These are phyloP conservation scores for Adrianichthys oophorus DNA, from an alignment of 2,797 vertebrate species.

Conservation along the genomic window DNA sequence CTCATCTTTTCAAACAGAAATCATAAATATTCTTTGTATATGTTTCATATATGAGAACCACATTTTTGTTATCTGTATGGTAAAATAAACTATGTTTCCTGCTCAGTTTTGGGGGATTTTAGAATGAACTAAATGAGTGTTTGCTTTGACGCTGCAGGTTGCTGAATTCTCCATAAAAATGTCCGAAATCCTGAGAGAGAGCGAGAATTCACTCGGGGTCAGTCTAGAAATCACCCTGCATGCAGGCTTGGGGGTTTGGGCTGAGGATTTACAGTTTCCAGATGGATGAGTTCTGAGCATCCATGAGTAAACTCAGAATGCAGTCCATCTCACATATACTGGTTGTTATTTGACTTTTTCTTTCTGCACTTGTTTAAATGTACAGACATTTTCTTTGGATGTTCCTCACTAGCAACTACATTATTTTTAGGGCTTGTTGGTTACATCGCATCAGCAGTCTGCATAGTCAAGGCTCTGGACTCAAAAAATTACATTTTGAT, in stretches of 20 bases:
- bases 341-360: background rate
- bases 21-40: no score
- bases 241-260: slow-evolving; percentile 20
- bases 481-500: no score
- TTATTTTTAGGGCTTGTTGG: no score
- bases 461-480: no score
- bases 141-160: slow-evolving; percentile 43
- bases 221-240: slow-evolving; percentile 57
- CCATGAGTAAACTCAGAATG: slow-evolving; percentile 28
- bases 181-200: slow-evolving; percentile 74
- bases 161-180: slow-evolving; percentile 76
- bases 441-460: background rate
- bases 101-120: no score
- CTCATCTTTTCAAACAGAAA: no score
- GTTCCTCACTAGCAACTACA: background rate
- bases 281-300: slow-evolving; percentile 40
- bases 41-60: no score
- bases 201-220: slow-evolving; percentile 78
- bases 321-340: slow-evolving; percentile 17
- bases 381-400: no score
- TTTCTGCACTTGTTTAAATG: background rate
- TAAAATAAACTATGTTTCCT: no score
- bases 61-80: no score
- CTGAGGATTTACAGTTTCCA: slow-evolving; percentile 40
- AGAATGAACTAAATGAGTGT: background rate